These are phyloP conservation scores for Cyanoderma ruficeps DNA, from an alignment of 2,113 vertebrate species.

Conservation along the genomic window DNA sequence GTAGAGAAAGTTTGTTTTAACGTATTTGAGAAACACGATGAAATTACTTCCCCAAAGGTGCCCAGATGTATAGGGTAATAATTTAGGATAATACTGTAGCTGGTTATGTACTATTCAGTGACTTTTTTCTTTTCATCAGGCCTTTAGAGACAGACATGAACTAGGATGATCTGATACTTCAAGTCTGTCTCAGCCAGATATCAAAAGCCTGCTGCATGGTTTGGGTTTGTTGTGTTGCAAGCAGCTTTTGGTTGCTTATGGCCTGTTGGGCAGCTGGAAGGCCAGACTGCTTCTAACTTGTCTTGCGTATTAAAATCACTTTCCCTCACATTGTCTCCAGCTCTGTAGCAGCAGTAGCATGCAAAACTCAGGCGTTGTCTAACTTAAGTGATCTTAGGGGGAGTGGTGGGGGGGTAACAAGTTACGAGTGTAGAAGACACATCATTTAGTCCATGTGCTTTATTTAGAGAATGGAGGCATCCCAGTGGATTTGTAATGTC, in stretches of 20 bases:
- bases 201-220: not conserved
- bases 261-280: not conserved
- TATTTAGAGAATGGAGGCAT: not conserved
- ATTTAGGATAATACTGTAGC: not conserved
- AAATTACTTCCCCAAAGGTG: not conserved
- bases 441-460: not conserved
- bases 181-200: not conserved
- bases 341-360: not conserved
- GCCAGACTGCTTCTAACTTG: not conserved
- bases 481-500: not conserved
- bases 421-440: not conserved
- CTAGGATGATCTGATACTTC: not conserved
- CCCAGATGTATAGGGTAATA: not conserved
- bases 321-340: not conserved
- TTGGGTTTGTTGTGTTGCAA: not conserved
- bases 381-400: not conserved
- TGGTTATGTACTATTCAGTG: not conserved
- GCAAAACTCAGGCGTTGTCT: not conserved
- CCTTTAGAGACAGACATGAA: not conserved
- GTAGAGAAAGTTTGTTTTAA: not conserved
- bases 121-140: not conserved
- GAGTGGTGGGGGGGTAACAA: fast-evolving
- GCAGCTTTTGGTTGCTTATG: not conserved
- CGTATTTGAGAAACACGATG: fast-evolving
- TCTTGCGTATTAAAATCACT: not conserved